Conservation (phyloP, 2,888 invertebrate species). For the Protonemura montana region DNA sequence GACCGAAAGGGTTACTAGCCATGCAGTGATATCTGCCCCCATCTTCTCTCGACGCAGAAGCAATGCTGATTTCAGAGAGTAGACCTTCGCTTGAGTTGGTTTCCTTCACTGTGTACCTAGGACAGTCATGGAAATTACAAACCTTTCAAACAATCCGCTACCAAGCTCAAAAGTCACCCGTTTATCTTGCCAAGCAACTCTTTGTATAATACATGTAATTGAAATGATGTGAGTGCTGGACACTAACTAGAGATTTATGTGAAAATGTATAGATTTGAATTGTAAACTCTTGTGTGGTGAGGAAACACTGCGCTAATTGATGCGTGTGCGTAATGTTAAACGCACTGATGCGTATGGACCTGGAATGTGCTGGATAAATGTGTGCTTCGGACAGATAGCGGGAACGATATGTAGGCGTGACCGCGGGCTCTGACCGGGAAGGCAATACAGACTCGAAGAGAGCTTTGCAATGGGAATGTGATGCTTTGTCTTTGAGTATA, state of each 20-base stretch:
- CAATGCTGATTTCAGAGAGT: slow-evolving; percentile 65
- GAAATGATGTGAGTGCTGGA: not conserved
- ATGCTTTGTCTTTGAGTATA: too few species aligned
- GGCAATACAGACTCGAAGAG: too few species aligned
- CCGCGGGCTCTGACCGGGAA: not conserved
- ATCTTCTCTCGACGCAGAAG: slow-evolving; percentile 63
- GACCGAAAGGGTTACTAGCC: slow-evolving; percentile 69
- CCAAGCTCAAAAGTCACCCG: not conserved
- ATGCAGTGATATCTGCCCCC: slow-evolving; percentile 70
- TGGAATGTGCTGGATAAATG: not conserved
- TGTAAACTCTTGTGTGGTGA: too few species aligned
- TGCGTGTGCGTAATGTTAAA: too few species aligned
- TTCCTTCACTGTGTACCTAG: slow-evolving; percentile 57
- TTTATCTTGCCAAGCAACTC: not conserved
- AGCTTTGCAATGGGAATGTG: too few species aligned
- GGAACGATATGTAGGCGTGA: not conserved
- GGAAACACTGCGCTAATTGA: too few species aligned
- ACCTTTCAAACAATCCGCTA: not conserved
- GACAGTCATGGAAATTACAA: too few species aligned
- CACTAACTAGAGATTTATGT: not conserved
- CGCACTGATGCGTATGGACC: too few species aligned
- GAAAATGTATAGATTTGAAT: not conserved
- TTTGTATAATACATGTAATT: not conserved
- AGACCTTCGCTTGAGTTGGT: slow-evolving; percentile 59
- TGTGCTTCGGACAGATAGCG: not conserved